Conservation (phyloP, 2,888 invertebrate species). For the Sturmia bella region DNA sequence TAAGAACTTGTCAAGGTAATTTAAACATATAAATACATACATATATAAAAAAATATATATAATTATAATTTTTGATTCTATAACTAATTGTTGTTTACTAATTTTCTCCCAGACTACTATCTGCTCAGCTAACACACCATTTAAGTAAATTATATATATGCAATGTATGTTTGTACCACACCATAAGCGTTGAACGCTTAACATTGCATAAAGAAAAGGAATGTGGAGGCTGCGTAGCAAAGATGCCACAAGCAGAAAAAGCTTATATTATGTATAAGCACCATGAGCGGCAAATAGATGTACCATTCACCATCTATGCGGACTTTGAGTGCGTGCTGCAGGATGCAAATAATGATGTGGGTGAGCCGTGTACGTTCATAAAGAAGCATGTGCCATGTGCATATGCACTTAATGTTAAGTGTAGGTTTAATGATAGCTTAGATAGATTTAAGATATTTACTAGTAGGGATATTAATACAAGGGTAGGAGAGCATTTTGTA, state of each 20-base stretch:
- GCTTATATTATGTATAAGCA: background rate
- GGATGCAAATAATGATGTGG: no score
- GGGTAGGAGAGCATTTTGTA: background rate
- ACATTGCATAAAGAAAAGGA: background rate
- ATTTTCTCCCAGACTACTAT: background rate
- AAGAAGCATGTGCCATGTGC: background rate
- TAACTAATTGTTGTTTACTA: no score
- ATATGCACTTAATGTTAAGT: background rate
- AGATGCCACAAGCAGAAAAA: slow-evolving; percentile 1
- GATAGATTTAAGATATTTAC: background rate
- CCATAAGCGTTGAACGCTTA: background rate
- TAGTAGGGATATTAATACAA: background rate
- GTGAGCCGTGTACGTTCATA: no score
- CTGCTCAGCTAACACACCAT: background rate
- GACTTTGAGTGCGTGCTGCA: no score
- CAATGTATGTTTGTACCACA: background rate
- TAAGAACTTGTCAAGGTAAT: background rate
- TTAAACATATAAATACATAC: background rate
- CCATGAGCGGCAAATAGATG: no score
- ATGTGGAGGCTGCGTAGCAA: background rate
- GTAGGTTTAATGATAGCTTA: slow-evolving; percentile 10
- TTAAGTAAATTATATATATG: background rate
- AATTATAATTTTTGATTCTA: background rate
- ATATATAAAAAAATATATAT: background rate
- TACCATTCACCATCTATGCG: no score